These are phyloP conservation scores for Pyrocephalus nanus DNA, from an alignment of 2,797 vertebrate genomes.

Conservation along the genomic window DNA sequence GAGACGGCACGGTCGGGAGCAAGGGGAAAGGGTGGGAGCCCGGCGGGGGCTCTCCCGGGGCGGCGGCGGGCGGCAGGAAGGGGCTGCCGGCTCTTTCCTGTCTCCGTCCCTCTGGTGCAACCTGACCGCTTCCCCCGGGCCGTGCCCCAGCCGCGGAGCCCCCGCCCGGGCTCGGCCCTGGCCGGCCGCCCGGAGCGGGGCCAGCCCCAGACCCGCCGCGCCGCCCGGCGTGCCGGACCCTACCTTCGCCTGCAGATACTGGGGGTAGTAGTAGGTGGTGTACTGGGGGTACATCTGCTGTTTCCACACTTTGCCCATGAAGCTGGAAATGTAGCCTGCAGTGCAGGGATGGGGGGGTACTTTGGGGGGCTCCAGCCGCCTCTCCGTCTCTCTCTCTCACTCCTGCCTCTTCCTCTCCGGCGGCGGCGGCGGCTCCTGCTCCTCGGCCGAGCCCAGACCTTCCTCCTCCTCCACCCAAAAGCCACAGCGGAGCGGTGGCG, in stretches of 20 bases:
- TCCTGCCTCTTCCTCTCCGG: conserved; percentile 70
- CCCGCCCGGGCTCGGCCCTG: conserved; percentile 41
- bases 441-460: conserved; percentile 64
- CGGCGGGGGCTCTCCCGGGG: not conserved
- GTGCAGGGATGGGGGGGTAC: conserved; percentile 76
- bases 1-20: not conserved
- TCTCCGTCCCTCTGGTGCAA: conserved; percentile 40
- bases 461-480: conserved; percentile 51
- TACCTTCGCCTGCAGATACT: conserved; percentile 88
- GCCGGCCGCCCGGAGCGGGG: conserved; percentile 34
- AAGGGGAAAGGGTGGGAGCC: not conserved
- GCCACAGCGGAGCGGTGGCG: conserved; percentile 57
- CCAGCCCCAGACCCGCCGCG: conserved; percentile 14
- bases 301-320: conserved; percentile 89
- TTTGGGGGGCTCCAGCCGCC: conserved; percentile 70
- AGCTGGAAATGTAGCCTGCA: conserved; percentile 80
- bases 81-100: conserved; percentile 70
- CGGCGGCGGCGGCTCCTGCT: conserved; percentile 63
- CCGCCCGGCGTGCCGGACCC: conserved; percentile 3
- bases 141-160: conserved; percentile 37
- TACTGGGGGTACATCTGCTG: conserved; percentile 89
- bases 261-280: conserved; percentile 87
- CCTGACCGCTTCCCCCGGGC: conserved; percentile 49
- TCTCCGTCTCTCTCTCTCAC: conserved; percentile 14
- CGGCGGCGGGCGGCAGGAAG: conserved; percentile 54